Evolutionary conservation across 2,797 vertebrate species (phyloP).

Genomic region (Taeniopygia guttata): DNA sequence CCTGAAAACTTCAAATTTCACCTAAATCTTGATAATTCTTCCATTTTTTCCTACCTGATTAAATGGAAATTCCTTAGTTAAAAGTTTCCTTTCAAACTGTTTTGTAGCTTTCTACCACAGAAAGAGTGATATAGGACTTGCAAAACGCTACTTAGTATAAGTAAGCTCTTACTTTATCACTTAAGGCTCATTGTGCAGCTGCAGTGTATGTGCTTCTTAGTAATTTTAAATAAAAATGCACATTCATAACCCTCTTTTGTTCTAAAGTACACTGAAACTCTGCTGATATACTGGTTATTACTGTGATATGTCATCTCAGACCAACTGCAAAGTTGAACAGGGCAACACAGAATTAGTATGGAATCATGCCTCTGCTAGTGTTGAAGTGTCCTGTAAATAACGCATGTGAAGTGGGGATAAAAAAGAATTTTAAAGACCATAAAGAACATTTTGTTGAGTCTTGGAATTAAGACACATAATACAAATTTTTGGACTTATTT

Average conservation of each 20-base stretch:
- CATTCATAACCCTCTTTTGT: not conserved
- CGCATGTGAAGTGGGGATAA: not conserved
- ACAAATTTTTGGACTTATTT: not conserved
- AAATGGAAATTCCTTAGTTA: not conserved
- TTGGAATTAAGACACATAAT: not conserved
- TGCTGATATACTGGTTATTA: not conserved
- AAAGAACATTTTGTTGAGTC: not conserved
- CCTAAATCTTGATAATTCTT: not conserved
- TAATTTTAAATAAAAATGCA: not conserved
- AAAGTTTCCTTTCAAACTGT: not conserved
- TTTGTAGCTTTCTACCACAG: not conserved
- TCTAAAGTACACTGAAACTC: not conserved
- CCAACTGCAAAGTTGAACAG: not conserved
- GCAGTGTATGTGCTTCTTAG: not conserved
- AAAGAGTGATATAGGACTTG: not conserved
- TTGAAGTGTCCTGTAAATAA: not conserved
- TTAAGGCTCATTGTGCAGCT: not conserved
- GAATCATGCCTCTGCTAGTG: not conserved
- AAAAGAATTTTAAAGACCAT: not conserved
- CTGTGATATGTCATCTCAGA: not conserved
- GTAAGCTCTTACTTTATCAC: not conserved
- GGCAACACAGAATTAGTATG: not conserved
- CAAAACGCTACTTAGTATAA: not conserved
- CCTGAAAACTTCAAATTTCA: not conserved
- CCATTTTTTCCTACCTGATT: not conserved